phyloP scores from a whole-genome alignment of 2,113 vertebrate genomes.

The Engraulis encrasicolus region DNA sequence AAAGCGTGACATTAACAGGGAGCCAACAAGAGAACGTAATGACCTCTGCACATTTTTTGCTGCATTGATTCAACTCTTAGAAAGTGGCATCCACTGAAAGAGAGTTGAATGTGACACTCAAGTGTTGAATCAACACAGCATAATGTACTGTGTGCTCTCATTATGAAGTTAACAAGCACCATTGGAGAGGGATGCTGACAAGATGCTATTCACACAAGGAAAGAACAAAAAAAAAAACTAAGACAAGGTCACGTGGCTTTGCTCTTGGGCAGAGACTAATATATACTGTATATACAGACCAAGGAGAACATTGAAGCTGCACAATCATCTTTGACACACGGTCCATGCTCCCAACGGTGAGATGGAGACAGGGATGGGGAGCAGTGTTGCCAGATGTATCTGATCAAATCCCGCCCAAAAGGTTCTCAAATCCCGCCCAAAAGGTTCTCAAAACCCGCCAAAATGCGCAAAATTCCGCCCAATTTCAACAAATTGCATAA shows the following conservation, averaged over 20 bases:
- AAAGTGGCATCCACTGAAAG: too few relatives aligned
- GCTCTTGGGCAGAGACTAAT: conserved; percentile 46
- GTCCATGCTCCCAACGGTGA: conserved; percentile 19
- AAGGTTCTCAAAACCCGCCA: too few relatives aligned
- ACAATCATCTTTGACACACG: conserved; percentile 24
- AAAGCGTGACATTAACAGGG: conserved; percentile 22
- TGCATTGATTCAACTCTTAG: too few relatives aligned
- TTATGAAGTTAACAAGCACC: conserved; percentile 8
- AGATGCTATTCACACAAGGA: neutral
- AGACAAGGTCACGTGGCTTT: conserved; percentile 15
- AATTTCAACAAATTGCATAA: too few relatives aligned
- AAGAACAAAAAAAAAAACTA: conserved; percentile 43
- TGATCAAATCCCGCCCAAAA: too few relatives aligned
- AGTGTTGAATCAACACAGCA: too few relatives aligned
- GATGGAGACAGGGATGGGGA: neutral
- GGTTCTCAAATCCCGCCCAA: too few relatives aligned
- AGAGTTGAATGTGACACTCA: too few relatives aligned
- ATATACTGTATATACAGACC: conserved; percentile 55
- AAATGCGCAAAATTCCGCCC: too few relatives aligned
- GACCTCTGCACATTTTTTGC: too few relatives aligned
- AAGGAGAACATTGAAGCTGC: neutral
- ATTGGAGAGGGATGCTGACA: neutral
- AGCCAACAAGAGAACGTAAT: conserved; percentile 3
- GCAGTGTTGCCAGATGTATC: too few relatives aligned
- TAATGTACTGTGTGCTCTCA: too few relatives aligned